phyloP scores from a whole-genome alignment of 2,797 vertebrate species.

The Tamandua tetradactyla region DNA sequence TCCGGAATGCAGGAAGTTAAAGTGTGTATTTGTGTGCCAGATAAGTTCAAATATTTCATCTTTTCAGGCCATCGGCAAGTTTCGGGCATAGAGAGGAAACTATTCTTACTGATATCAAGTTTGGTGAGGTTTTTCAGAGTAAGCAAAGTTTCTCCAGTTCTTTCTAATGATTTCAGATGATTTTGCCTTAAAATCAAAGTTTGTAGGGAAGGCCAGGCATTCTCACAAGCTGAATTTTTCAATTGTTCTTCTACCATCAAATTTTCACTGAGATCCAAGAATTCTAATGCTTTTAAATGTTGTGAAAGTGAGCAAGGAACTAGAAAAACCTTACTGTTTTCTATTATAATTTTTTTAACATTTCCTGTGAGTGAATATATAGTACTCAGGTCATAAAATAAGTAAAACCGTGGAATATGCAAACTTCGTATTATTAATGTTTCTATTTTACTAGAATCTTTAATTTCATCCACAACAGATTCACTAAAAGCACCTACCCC shows the following conservation, averaged over 20 bases:
- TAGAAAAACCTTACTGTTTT: conserved; percentile 85
- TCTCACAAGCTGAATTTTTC: conserved; percentile 78
- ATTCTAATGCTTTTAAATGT: conserved; percentile 81
- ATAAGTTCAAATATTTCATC: conserved; percentile 87
- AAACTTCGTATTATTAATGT: conserved; percentile 70
- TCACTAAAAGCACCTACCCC: conserved; percentile 69
- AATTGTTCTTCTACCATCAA: conserved; percentile 84
- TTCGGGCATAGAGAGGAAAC: conserved; percentile 80
- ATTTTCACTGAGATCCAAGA: conserved; percentile 87
- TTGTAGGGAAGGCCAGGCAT: conserved; percentile 80
- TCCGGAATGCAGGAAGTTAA: conserved; percentile 84
- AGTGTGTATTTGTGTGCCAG: conserved; percentile 79
- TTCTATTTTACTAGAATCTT: conserved; percentile 64
- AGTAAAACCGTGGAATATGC: conserved; percentile 80
- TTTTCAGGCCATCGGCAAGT: conserved; percentile 84
- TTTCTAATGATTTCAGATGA: conserved; percentile 79
- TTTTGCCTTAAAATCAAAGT: conserved; percentile 89
- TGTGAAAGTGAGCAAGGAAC: conserved; percentile 82
- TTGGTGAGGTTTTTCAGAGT: conserved; percentile 77
- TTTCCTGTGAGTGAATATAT: conserved; percentile 63
- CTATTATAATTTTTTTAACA: conserved; percentile 81
- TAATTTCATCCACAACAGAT: background rate
- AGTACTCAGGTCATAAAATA: conserved; percentile 78
- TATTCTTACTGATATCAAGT: conserved; percentile 88
- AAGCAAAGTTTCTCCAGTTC: conserved; percentile 45